These are phyloP conservation scores for Eupeodes luniger DNA, from an alignment of 2,888 invertebrate genomes.

Conservation along the genomic window DNA sequence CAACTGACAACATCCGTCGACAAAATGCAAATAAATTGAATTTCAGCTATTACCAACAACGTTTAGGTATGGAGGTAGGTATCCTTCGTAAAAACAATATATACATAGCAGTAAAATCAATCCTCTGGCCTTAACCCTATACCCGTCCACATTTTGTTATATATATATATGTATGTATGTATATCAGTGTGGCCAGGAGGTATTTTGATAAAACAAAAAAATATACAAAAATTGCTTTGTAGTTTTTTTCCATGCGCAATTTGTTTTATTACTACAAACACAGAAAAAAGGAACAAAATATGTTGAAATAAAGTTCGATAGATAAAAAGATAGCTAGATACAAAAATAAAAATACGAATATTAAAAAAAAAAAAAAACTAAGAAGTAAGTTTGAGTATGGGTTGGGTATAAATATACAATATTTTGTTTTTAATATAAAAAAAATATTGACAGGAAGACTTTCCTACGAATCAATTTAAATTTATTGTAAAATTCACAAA, in stretches of 20 bases:
- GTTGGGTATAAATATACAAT: no score
- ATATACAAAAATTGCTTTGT: background rate
- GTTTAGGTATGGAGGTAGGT: conserved; percentile 7
- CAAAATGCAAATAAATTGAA: conserved; percentile 56
- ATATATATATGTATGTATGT: no score
- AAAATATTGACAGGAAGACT: conserved; percentile 54
- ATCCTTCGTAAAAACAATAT: conserved; percentile 1
- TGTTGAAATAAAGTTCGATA: background rate
- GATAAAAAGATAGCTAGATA: background rate
- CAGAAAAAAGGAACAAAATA: background rate
- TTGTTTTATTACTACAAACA: conserved; percentile 31
- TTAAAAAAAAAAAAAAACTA: conserved; percentile 14
- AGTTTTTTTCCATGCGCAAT: conserved; percentile 39
- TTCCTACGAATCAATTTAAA: conserved; percentile 60
- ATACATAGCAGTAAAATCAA: conserved; percentile 21
- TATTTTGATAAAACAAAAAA: conserved; percentile 11
- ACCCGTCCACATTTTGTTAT: background rate
- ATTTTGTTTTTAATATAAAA: conserved; percentile 49
- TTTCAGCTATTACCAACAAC: conserved; percentile 46
- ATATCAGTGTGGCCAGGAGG: conserved; percentile 13
- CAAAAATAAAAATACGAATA: background rate
- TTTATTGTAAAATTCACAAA: conserved; percentile 71
- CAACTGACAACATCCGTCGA: conserved; percentile 39
- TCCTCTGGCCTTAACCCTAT: background rate
- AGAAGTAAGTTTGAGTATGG: background rate